phyloP scores from a whole-genome alignment of 2,113 vertebrate species.

The Corythornis madagascariensis region DNA sequence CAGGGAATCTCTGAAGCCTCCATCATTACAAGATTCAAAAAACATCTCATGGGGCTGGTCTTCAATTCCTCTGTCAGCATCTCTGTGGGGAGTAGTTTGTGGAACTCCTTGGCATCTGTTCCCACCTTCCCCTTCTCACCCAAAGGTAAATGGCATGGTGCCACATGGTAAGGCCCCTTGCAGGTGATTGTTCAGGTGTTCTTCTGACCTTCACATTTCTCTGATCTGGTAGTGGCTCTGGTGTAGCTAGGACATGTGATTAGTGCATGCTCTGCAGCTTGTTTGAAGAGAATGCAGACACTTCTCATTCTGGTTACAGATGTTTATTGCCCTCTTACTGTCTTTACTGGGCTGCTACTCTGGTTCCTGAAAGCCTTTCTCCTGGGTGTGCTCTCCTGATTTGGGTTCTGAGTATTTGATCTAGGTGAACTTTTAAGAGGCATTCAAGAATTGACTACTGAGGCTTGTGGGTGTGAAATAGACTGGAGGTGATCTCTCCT shows the following conservation, averaged over 20 bases:
- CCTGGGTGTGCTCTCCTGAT: neutral
- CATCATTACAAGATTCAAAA: neutral
- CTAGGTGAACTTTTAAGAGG: neutral
- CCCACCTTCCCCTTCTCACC: neutral
- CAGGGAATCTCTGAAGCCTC: neutral
- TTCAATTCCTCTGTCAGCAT: neutral
- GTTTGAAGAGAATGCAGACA: neutral
- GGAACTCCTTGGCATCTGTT: neutral
- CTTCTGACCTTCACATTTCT: neutral
- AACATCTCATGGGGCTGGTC: neutral
- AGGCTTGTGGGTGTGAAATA: neutral
- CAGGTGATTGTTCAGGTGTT: neutral
- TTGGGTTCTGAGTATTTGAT: neutral
- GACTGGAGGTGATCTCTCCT: neutral
- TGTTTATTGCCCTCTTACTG: neutral
- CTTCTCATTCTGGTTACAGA: neutral
- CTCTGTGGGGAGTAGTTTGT: fast-evolving
- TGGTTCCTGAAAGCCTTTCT: neutral
- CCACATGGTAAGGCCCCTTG: neutral
- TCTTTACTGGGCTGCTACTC: neutral
- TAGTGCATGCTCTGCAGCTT: neutral
- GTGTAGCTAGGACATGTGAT: neutral
- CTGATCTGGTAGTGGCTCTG: neutral
- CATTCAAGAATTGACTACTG: neutral
- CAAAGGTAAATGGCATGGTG: neutral